Conservation (phyloP, 2,888 invertebrate genomes). For the Liodrosophila aerea region DNA sequence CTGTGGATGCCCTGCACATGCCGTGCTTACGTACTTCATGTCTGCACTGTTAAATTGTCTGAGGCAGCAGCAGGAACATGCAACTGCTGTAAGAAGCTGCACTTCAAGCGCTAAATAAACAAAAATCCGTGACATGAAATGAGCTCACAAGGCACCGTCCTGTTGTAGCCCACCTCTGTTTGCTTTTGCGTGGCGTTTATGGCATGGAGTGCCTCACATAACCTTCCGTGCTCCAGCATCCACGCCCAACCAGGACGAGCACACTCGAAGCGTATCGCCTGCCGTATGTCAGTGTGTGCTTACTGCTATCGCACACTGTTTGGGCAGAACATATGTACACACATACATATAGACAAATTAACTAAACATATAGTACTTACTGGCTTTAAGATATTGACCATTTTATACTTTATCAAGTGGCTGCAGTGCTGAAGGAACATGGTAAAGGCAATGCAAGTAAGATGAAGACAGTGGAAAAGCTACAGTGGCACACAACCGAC, state of each 20-base stretch:
- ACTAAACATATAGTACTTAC: background rate
- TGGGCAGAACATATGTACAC: too few relatives aligned
- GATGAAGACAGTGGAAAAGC: too few relatives aligned
- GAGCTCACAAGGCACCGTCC: conserved; percentile 21
- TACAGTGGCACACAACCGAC: too few relatives aligned
- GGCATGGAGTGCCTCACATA: conserved; percentile 15
- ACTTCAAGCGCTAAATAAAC: conserved; percentile 36
- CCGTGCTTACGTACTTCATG: conserved; percentile 16
- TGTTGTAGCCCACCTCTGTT: conserved; percentile 10
- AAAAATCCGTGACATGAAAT: conserved; percentile 58
- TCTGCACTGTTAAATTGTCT: conserved; percentile 7
- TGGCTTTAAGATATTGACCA: too few relatives aligned
- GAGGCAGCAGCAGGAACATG: background rate
- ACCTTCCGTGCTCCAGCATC: conserved; percentile 14
- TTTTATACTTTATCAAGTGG: too few relatives aligned
- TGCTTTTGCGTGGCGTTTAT: conserved; percentile 25
- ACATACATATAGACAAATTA: too few relatives aligned
- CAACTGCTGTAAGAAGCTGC: conserved; percentile 10
- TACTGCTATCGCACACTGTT: too few relatives aligned
- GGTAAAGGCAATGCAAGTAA: too few relatives aligned
- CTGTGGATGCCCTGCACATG: background rate
- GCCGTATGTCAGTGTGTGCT: too few relatives aligned
- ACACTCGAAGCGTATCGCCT: background rate
- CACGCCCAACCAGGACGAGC: too few relatives aligned
- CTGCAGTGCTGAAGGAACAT: too few relatives aligned